These are phyloP conservation scores for Ceratothoa steindachneri DNA, from an alignment of 2,888 invertebrate species.

Conservation along the genomic window DNA sequence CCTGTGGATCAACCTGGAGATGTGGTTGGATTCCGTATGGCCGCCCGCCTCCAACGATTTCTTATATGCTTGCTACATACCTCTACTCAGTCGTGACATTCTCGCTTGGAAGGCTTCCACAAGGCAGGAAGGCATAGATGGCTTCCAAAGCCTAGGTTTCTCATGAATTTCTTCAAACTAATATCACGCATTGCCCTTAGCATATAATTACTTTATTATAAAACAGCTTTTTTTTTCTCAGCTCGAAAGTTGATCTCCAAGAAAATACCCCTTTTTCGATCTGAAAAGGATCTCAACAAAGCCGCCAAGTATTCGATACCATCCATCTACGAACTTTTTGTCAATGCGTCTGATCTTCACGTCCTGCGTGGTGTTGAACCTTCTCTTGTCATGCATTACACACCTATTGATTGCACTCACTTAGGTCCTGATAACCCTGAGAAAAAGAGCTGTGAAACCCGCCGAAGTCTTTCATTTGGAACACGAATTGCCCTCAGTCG, in stretches of 20 bases:
- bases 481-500: not conserved
- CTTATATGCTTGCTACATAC: too few species aligned
- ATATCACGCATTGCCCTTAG: too few species aligned
- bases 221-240: not conserved
- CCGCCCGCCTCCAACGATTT: too few species aligned
- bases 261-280: not conserved
- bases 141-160: too few species aligned
- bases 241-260: not conserved
- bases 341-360: not conserved
- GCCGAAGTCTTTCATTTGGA: not conserved
- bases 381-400: not conserved
- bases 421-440: not conserved
- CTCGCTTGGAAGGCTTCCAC: too few species aligned
- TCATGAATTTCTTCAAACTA: too few species aligned
- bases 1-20: too few species aligned
- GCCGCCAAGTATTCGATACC: not conserved
- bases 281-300: not conserved
- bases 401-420: not conserved
- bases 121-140: too few species aligned
- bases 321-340: not conserved
- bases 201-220: too few species aligned
- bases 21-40: too few species aligned
- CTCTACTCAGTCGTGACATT: too few species aligned
- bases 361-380: slow-evolving; percentile 1
- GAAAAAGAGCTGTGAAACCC: not conserved